Conservation (phyloP, 1,140 invertebrate species). For the Camponotus pennsylvanicus region DNA sequence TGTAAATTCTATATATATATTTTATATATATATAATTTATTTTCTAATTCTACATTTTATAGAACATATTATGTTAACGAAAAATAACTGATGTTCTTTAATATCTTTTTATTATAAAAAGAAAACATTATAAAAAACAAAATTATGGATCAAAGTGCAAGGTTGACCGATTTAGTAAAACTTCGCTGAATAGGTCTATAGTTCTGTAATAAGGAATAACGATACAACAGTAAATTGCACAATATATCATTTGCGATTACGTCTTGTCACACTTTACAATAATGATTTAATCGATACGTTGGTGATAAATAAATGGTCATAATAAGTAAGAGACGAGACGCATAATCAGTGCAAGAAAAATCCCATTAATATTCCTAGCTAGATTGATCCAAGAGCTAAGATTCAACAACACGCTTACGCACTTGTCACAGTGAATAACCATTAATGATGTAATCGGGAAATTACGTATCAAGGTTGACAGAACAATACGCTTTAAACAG, state of each 20-base stretch:
- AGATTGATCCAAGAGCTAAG: not conserved
- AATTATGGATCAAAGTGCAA: not conserved
- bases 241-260: not conserved
- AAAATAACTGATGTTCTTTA: not conserved
- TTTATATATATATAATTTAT: too few relatives aligned
- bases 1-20: too few relatives aligned
- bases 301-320: not conserved
- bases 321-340: conserved; percentile 12
- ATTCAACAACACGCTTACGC: not conserved
- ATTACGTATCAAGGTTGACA: conserved; percentile 63
- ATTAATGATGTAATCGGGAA: conserved; percentile 62
- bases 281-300: not conserved
- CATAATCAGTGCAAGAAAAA: not conserved
- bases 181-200: not conserved
- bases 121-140: not conserved
- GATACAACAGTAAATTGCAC: not conserved
- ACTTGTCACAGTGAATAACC: conserved; percentile 5
- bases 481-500: conserved; percentile 13
- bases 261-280: too few relatives aligned
- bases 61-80: not conserved
- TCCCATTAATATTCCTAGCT: conserved; percentile 9
- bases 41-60: too few relatives aligned
- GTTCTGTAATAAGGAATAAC: not conserved
- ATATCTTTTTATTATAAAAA: too few relatives aligned
- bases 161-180: not conserved